phyloP scores from a whole-genome alignment of 1,140 invertebrate species.

The Drosophila pandora region DNA sequence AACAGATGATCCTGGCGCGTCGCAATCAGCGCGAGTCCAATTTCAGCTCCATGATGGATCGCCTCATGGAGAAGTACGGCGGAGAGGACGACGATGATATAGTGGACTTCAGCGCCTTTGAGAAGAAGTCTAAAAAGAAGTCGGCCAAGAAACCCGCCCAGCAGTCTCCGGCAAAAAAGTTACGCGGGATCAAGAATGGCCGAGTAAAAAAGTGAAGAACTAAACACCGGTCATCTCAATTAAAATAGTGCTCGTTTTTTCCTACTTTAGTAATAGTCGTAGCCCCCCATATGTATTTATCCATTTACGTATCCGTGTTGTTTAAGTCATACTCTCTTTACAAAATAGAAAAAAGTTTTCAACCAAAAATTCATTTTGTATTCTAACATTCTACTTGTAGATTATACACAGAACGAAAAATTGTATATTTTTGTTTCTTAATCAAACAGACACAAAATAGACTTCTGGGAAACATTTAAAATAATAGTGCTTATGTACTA shows the following conservation, averaged over 20 bases:
- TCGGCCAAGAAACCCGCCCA: conserved; percentile 43
- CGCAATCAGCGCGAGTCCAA: conserved; percentile 55
- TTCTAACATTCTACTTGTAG: not conserved
- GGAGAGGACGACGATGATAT: conserved; percentile 68
- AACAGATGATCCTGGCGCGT: conserved; percentile 70
- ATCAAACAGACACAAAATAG: too few relatives aligned
- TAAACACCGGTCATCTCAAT: not conserved
- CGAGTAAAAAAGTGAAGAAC: conserved; percentile 58
- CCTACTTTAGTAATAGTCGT: conserved; percentile 1
- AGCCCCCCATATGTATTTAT: conserved; percentile 21
- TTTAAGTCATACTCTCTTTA: not conserved
- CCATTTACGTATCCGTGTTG: conserved; percentile 17
- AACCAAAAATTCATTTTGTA: not conserved
- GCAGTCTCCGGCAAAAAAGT: conserved; percentile 32
- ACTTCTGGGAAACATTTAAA: too few relatives aligned
- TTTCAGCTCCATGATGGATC: conserved; percentile 72
- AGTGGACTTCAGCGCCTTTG: conserved; percentile 57
- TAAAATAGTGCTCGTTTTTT: not conserved
- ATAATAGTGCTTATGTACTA: too few relatives aligned
- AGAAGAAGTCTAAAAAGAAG: conserved; percentile 65
- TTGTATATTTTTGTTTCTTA: not conserved
- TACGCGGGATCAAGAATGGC: conserved; percentile 56
- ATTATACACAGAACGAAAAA: not conserved
- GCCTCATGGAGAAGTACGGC: conserved; percentile 73
- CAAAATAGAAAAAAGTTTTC: not conserved